Base-by-base conservation (phyloP, 2,888 invertebrate genomes). In the Erpobdella octoculata region DNA sequence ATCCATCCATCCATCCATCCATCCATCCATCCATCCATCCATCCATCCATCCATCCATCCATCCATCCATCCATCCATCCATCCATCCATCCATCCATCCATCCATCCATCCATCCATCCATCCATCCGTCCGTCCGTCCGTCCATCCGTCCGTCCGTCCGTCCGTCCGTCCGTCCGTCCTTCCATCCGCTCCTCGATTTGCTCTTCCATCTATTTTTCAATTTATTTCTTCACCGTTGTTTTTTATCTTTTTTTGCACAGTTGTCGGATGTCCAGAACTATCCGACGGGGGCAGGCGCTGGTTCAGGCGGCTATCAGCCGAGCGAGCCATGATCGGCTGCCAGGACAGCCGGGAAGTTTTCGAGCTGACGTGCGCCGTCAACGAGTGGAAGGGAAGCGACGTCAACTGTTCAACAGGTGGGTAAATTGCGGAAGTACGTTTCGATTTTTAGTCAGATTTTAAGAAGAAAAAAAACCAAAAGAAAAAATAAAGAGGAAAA, bases 301-400 rank as follows among this genome's bases (percentile, higher is more conserved):
- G 62, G 62, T 62, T 62, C 62, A 62, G 31, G n/a, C 21, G 31
- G 18, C 4, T 4, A 6, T 62, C 62, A 2, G 8, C 66, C 1
- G 38, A 66, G 41, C 21, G 36, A n/a, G 66, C 38, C n/a, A 21
- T 28, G 8, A 37, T 25, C 38, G 66, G 41, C 1, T 66, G 66
- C 28, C 9, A 35, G 25, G 25, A 66, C 41, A 6, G 3, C 21
- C 6, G 35, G 1, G 25, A 37, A 6, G 38, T 66, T 25, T 66
- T 25, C 38, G 38, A 66, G 28, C 21, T 66, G 21, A 66, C 36
- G 35, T 66, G 66, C 25, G 38, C 25, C 12, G 38, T 25, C 0
- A 66, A 66, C 66, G 35, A 36, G 66, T 66, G 66, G 66, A 25
- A 21, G 15, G 66, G 66, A 8, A 53, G 53, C 28, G 41, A 66